Conservation (phyloP, 2,888 invertebrate species). For the Drosophila emarginata region DNA sequence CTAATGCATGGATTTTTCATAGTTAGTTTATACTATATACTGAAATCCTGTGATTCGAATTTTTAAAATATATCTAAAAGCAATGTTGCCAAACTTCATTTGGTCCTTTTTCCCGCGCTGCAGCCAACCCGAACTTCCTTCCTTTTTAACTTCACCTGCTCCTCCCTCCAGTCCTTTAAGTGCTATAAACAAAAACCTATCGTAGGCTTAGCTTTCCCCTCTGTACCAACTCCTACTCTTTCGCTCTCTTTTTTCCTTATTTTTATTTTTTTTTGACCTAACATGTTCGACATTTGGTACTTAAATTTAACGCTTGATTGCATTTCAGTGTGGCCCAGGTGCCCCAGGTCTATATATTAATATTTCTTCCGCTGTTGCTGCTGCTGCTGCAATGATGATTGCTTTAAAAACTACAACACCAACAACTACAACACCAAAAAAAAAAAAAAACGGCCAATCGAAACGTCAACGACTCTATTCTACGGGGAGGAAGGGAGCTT, state of each 20-base stretch:
- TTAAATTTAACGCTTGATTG: constrained; percentile 78
- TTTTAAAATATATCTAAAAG: background rate
- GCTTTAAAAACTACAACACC: constrained; percentile 47
- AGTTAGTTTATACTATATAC: no score
- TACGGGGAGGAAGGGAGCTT: constrained; percentile 50
- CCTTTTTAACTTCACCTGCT: constrained; percentile 32
- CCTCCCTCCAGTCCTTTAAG: background rate
- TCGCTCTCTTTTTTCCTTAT: background rate
- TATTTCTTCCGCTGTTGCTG: constrained; percentile 16
- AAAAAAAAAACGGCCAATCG: constrained; percentile 58
- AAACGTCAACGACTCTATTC: constrained; percentile 76
- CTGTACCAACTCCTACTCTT: background rate
- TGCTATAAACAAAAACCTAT: constrained; percentile 44
- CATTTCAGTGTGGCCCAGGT: constrained; percentile 52
- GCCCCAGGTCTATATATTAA: constrained; percentile 7
- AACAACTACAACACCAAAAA: background rate
- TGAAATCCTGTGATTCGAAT: background rate
- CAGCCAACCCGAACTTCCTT: constrained; percentile 24
- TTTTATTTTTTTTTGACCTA: constrained; percentile 47
- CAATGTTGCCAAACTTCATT: constrained; percentile 42
- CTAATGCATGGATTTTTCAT: no score
- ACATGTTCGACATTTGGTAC: constrained; percentile 77
- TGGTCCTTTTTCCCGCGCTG: background rate
- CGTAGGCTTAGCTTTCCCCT: constrained; percentile 25
- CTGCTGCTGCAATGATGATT: constrained; percentile 49